Evolutionary conservation across 2,888 invertebrate species (phyloP).

Genomic region (Vandiemenella viatica): DNA sequence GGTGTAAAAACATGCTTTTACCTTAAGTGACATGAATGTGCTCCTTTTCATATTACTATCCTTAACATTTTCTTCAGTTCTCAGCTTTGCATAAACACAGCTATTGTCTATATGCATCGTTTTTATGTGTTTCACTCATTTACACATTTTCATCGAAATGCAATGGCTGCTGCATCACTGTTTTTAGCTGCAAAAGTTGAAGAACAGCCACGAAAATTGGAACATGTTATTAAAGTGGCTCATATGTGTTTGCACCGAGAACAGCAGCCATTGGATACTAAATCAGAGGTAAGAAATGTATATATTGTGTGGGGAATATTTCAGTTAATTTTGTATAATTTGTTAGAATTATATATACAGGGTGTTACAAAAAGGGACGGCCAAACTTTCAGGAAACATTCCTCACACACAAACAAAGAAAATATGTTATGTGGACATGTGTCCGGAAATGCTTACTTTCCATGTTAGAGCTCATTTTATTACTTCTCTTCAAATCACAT

Average conservation of each 20-base stretch:
- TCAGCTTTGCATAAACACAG: conserved; percentile 95
- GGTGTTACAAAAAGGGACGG: too few species aligned
- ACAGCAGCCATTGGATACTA: conserved; percentile 41
- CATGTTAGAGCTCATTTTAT: too few species aligned
- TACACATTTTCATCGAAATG: conserved; percentile 84
- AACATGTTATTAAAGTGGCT: conserved; percentile 89
- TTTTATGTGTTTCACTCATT: conserved; percentile 98
- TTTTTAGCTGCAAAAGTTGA: conserved; percentile 98
- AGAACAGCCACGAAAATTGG: conserved; percentile 93
- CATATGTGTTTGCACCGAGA: conserved; percentile 67
- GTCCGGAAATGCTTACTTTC: too few species aligned
- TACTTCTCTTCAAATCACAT: too few species aligned
- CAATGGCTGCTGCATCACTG: conserved; percentile 84
- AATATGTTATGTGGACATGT: too few species aligned
- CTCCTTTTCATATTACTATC: conserved; percentile 19
- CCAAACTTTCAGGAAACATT: too few species aligned
- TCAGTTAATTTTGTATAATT: conserved; percentile 3
- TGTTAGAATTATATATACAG: conserved; percentile 3
- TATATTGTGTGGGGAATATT: not conserved
- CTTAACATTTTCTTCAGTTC: conserved; percentile 37
- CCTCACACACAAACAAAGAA: too few species aligned
- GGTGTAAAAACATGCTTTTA: too few species aligned
- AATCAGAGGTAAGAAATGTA: conserved; percentile 47
- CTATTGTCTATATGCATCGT: conserved; percentile 97
- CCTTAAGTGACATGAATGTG: not conserved